phyloP scores from a whole-genome alignment of 2,797 vertebrate genomes.

The Pangasius sanitwongsei region DNA sequence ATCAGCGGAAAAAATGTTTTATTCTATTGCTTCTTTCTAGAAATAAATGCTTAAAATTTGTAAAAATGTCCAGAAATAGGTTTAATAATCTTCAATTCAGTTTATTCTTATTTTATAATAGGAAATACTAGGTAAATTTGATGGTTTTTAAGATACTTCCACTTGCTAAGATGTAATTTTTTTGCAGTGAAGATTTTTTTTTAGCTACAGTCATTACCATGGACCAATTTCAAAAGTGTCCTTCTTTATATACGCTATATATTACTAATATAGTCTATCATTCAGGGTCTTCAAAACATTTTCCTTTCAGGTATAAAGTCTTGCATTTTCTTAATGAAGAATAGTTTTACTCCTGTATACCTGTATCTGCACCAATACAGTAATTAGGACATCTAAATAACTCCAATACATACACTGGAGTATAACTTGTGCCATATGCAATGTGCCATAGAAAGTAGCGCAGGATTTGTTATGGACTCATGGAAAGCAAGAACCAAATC shows the following conservation, averaged over 20 bases:
- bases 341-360: not conserved
- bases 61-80: not conserved
- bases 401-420: not conserved
- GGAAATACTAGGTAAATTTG: too few species aligned
- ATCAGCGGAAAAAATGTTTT: not conserved
- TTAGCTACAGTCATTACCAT: not conserved
- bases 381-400: not conserved
- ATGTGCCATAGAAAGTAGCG: not conserved
- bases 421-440: not conserved
- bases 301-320: not conserved
- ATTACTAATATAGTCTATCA: not conserved
- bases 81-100: too few species aligned
- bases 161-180: not conserved
- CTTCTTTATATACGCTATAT: not conserved
- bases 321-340: not conserved
- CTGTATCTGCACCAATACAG: not conserved
- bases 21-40: not conserved
- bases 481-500: not conserved
- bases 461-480: not conserved
- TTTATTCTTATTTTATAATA: not conserved
- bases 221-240: not conserved
- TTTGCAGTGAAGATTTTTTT: not conserved
- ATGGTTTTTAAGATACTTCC: not conserved
- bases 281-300: not conserved
- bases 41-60: not conserved